phyloP scores from a whole-genome alignment of 1,140 invertebrate species.

The Cataglyphis hispanica region DNA sequence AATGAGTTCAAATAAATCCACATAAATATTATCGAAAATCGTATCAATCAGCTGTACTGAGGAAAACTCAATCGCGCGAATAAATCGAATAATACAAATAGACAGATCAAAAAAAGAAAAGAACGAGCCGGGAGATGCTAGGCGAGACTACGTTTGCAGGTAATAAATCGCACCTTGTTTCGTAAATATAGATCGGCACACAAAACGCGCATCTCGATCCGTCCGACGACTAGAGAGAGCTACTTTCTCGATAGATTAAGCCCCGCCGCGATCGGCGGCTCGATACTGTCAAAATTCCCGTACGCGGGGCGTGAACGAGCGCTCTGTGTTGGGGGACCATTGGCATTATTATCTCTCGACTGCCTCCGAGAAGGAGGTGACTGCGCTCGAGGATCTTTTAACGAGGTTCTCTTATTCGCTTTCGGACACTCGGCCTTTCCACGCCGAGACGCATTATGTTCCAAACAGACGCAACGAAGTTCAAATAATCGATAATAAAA shows the following conservation, averaged over 20 bases:
- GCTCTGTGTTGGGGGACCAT: constrained; percentile 58
- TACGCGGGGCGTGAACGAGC: constrained; percentile 71
- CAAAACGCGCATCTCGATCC: constrained; percentile 72
- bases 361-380: constrained; percentile 14
- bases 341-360: constrained; percentile 61
- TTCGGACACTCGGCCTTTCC: neutral
- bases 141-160: constrained; percentile 5
- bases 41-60: constrained; percentile 20
- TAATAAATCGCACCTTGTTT: constrained; percentile 79
- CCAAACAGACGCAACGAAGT: neutral
- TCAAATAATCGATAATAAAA: neutral
- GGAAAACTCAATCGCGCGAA: constrained; percentile 30
- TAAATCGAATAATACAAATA: neutral
- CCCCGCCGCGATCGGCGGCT: constrained; percentile 60
- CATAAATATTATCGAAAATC: neutral
- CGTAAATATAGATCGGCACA: constrained; percentile 79
- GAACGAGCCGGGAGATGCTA: neutral
- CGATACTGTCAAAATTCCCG: constrained; percentile 77
- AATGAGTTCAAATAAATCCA: constrained; percentile 1
- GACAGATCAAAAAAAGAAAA: neutral
- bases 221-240: constrained; percentile 46
- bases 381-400: constrained; percentile 55
- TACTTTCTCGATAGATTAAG: constrained; percentile 65
- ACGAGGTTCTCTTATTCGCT: constrained; percentile 31
- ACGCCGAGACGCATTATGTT: neutral